Evolutionary conservation across 2,888 invertebrate genomes (phyloP), one percentile per base, ranked within the genome.

Genomic region (Artemia sinica): DNA sequence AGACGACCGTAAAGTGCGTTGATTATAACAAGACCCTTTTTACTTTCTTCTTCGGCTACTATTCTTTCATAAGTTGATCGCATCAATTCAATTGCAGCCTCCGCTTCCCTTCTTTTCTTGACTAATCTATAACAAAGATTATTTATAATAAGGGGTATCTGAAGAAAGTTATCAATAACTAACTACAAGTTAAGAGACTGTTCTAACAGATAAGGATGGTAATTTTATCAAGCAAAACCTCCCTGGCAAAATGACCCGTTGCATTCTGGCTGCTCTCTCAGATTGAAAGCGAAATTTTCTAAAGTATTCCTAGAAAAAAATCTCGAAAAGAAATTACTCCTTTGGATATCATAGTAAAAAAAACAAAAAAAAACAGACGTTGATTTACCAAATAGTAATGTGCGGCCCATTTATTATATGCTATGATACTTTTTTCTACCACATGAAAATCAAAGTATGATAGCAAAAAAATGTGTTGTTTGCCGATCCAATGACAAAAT

Each of bases 81-180:
- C 96, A 98, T 96, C 67, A 98, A 79, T 72, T 91, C 88, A 1
- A 91, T 83, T 0, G 93, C 91, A 4, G 88, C 86, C 74, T 85
- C 83, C 0, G 95, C 95, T 78, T 95, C 92, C 66, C 84, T 82
- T 73, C 86, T 85, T 79, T 88, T 88, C 74, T 91, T 86, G 71
- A 84, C 80, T 77, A 92, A 82, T 74, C 87, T 84, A 72, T 67
- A 73, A 70, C 68, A n/a, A 68, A 71, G 73, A 49, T 48, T 66
- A 66, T 13, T 18, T 14, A 13, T 66, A 13, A 3, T 18, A 66
- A 66, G 13, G 12, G 14, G n/a, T n/a, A n/a, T 13, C 12, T 18
- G 14, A 66, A 8, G 49, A 66, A 11, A 49, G 1, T 50, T 12
- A 9, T 10, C 4, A 28, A 14, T 28, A 68, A 14, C 18, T 58